phyloP scores from a whole-genome alignment of 1,140 invertebrate genomes.

The Sesamia nonagrioides region DNA sequence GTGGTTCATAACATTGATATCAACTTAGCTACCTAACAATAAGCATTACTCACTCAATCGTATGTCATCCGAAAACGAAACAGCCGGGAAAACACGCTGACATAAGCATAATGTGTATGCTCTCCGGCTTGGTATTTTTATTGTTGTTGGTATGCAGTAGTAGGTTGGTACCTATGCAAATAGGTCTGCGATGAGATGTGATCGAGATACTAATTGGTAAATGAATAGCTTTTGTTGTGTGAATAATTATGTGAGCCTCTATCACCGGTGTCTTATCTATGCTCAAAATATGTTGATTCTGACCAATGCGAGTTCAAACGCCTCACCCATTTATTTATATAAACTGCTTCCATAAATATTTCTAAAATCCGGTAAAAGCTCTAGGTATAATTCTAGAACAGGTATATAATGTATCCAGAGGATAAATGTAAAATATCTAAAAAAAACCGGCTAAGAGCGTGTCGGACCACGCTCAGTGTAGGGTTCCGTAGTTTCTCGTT shows the following conservation, averaged over 20 bases:
- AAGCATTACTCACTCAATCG: slow-evolving; percentile 66
- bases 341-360: too few relatives aligned
- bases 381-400: too few relatives aligned
- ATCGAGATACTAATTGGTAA: slow-evolving; percentile 41
- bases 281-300: not conserved
- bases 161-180: too few relatives aligned
- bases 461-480: too few relatives aligned
- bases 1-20: slow-evolving; percentile 44
- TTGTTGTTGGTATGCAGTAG: slow-evolving; percentile 20
- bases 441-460: too few relatives aligned
- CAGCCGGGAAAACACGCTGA: slow-evolving; percentile 61
- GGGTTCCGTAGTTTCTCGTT: too few relatives aligned
- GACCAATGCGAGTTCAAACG: too few relatives aligned
- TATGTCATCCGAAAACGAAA: slow-evolving; percentile 55
- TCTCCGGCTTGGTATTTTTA: slow-evolving; percentile 32
- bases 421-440: too few relatives aligned
- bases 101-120: slow-evolving; percentile 14
- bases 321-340: too few relatives aligned
- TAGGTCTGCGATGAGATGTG: slow-evolving; percentile 32
- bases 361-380: too few relatives aligned
- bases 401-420: too few relatives aligned
- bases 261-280: not conserved
- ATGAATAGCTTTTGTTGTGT: slow-evolving; percentile 1
- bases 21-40: slow-evolving; percentile 55
- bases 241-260: not conserved